phyloP scores from a whole-genome alignment of 2,888 invertebrate species.

The Hedychridium roseum region DNA sequence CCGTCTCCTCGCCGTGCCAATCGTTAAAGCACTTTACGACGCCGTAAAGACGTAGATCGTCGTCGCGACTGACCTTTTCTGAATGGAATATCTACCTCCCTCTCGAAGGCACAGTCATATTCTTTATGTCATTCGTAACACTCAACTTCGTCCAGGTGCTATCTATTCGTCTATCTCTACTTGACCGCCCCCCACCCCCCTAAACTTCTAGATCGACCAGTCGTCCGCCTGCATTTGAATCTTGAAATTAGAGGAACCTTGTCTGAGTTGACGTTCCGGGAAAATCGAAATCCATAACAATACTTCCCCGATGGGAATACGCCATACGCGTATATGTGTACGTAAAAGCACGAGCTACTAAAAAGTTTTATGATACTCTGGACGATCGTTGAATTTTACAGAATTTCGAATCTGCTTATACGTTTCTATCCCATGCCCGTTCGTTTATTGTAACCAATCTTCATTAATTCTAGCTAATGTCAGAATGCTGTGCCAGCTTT shows the following conservation, averaged over 20 bases:
- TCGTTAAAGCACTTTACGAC: conserved; percentile 38
- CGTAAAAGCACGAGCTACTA: too few relatives aligned
- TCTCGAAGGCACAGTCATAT: neutral
- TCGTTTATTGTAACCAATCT: too few relatives aligned
- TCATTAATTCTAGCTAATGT: too few relatives aligned
- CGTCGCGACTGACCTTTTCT: conserved; percentile 34
- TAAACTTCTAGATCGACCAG: neutral
- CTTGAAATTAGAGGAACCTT: neutral
- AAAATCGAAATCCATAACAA: neutral
- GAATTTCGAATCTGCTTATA: too few relatives aligned
- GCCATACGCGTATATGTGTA: neutral
- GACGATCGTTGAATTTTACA: too few relatives aligned
- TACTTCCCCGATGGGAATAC: neutral
- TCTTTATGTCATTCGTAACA: conserved; percentile 9
- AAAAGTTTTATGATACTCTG: too few relatives aligned
- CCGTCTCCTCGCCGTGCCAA: conserved; percentile 23
- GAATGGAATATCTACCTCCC: conserved; percentile 22
- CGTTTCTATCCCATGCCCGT: too few relatives aligned
- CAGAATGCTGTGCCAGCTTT: too few relatives aligned
- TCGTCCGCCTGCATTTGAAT: neutral
- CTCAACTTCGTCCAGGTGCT: neutral
- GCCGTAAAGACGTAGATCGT: conserved; percentile 29
- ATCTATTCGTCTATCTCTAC: neutral
- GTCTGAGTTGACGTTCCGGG: neutral
- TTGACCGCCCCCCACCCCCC: neutral